Evolutionary conservation across 2,797 vertebrate genomes (phyloP).

Genomic region (Xerus rutilus): DNA sequence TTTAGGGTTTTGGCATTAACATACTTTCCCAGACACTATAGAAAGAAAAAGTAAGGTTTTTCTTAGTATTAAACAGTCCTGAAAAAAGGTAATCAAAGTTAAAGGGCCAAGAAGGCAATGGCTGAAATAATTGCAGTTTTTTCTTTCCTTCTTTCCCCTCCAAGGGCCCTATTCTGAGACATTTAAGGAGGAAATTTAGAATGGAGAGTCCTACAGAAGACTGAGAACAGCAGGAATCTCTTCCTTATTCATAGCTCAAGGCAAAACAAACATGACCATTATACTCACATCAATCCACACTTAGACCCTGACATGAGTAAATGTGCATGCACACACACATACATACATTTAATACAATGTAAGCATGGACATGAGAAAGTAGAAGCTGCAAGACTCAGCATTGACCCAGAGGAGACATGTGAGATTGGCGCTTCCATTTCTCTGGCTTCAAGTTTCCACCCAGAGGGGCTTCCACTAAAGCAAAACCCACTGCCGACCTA

Average conservation of each 20-base stretch:
- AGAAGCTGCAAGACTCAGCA: neutral
- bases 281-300: neutral
- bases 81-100: neutral
- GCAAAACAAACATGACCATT: neutral
- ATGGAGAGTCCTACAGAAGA: neutral
- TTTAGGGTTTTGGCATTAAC: neutral
- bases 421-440: too few species aligned
- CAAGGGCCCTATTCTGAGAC: neutral
- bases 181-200: neutral
- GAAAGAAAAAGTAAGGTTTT: neutral
- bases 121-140: neutral
- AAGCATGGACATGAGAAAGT: neutral
- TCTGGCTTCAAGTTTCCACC: neutral
- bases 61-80: neutral
- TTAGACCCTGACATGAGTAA: neutral
- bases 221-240: neutral
- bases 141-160: neutral
- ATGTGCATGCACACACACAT: neutral
- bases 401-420: neutral
- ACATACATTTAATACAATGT: neutral
- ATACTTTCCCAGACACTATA: neutral
- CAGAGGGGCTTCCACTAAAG: neutral
- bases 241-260: neutral
- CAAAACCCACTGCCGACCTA: fast-evolving
- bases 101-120: neutral